A percentile compares a stretch with the other conserved stretches of the same genome.
Evolutionary conservation across 2,113 vertebrate species (phyloP).

Genomic region (Gulo gulo): DNA sequence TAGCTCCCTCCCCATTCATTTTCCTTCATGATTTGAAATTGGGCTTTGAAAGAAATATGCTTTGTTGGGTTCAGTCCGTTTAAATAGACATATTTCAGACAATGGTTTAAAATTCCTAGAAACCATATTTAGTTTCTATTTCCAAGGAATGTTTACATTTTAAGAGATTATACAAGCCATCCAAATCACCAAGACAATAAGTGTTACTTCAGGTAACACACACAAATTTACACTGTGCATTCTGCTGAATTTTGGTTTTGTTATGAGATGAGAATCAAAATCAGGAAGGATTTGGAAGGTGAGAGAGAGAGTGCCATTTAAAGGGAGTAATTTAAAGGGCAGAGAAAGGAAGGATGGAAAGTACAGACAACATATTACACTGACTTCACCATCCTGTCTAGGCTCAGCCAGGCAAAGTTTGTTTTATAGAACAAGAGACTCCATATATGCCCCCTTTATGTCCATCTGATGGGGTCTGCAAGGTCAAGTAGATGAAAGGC

Average conservation of each 20-base stretch:
- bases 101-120: not conserved
- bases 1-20: not conserved
- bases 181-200: not conserved
- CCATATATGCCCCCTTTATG: not conserved
- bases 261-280: not conserved
- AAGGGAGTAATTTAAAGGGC: not conserved
- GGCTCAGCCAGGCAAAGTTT: not conserved
- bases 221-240: not conserved
- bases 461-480: not conserved
- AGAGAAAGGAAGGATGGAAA: not conserved
- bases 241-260: not conserved
- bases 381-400: not conserved
- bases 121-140: conserved; percentile 23
- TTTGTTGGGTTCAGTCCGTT: not conserved
- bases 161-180: not conserved
- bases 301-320: not conserved
- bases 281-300: not conserved
- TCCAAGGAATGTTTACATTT: conserved; percentile 19
- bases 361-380: not conserved
- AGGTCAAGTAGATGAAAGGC: not conserved
- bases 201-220: not conserved
- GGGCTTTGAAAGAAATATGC: not conserved
- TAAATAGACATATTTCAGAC: not conserved
- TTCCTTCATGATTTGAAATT: conserved; percentile 19
- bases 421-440: not conserved